Percentiles rank a stretch among this genome's conserved stretches.
Evolutionary conservation across 2,113 vertebrate genomes (phyloP).

Genomic region (Gracilinanus agilis): DNA sequence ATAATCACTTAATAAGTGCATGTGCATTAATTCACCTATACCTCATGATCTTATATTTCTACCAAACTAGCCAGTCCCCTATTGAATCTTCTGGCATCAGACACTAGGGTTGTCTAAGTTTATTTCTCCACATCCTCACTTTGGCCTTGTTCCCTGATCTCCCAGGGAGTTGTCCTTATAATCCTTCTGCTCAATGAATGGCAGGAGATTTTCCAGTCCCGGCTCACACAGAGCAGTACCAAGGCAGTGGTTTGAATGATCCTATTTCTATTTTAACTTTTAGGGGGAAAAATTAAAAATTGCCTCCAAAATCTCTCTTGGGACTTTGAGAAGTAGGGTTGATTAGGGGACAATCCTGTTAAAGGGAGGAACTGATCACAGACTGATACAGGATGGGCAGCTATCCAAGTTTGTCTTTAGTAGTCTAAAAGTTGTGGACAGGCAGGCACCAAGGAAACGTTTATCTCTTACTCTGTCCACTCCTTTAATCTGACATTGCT

Average conservation of each 20-base stretch:
- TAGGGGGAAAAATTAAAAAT: background rate
- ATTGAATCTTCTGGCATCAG: background rate
- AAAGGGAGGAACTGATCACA: background rate
- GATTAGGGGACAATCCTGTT: background rate
- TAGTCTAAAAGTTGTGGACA: slow-evolving; percentile 31
- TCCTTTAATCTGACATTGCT: slow-evolving; percentile 44
- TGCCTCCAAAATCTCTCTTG: background rate
- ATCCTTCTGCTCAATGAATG: background rate
- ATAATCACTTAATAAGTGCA: background rate
- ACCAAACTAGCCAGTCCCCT: background rate
- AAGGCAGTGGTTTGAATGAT: background rate
- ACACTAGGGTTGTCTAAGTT: background rate
- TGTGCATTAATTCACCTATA: background rate
- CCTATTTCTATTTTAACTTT: background rate
- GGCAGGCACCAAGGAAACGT: slow-evolving; percentile 3
- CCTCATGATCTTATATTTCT: background rate
- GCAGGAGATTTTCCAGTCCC: background rate
- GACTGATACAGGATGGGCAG: background rate
- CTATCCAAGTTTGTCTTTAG: slow-evolving; percentile 8
- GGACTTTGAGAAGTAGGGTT: background rate
- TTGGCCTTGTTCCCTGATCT: background rate
- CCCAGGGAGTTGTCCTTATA: background rate
- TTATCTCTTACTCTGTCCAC: slow-evolving; percentile 33
- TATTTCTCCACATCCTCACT: background rate
- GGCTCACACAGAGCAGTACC: background rate